Conservation (phyloP, 2,113 vertebrate species). For the Recurvirostra avosetta region DNA sequence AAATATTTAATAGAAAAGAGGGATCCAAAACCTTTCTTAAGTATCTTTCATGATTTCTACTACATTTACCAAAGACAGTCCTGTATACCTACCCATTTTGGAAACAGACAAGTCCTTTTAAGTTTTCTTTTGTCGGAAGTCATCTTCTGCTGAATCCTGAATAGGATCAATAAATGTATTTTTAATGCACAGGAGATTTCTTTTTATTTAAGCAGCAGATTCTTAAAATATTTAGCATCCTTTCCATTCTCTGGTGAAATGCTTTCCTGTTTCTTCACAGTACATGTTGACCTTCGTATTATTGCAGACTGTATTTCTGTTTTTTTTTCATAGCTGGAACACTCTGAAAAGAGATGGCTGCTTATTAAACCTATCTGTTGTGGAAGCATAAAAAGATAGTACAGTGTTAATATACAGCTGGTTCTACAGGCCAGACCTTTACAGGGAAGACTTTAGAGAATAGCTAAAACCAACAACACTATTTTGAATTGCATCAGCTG, state of each 20-base stretch:
- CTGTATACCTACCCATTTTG: neutral
- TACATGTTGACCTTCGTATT: conserved; percentile 12
- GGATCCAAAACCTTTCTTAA: neutral
- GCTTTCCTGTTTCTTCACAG: neutral
- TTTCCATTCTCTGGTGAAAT: conserved; percentile 6
- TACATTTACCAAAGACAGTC: neutral
- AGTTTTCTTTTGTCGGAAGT: neutral
- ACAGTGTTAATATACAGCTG: neutral
- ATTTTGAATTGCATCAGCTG: neutral
- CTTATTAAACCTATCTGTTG: conserved; percentile 41
- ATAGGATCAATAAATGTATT: conserved; percentile 27
- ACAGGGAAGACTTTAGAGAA: neutral
- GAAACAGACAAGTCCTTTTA: neutral
- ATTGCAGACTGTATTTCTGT: conserved; percentile 12
- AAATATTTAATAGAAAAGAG: neutral
- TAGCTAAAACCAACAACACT: neutral
- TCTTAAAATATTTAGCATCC: conserved; percentile 56
- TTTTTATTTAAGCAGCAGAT: conserved; percentile 33
- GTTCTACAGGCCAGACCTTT: neutral
- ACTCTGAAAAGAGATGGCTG: neutral
- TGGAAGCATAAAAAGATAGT: neutral
- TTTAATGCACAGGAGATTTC: neutral
- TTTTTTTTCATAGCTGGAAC: neutral
- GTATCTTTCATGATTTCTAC: neutral
- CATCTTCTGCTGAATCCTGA: conserved; percentile 12